phyloP scores from a whole-genome alignment of 2,888 invertebrate species.

The Drosophila meridiana region DNA sequence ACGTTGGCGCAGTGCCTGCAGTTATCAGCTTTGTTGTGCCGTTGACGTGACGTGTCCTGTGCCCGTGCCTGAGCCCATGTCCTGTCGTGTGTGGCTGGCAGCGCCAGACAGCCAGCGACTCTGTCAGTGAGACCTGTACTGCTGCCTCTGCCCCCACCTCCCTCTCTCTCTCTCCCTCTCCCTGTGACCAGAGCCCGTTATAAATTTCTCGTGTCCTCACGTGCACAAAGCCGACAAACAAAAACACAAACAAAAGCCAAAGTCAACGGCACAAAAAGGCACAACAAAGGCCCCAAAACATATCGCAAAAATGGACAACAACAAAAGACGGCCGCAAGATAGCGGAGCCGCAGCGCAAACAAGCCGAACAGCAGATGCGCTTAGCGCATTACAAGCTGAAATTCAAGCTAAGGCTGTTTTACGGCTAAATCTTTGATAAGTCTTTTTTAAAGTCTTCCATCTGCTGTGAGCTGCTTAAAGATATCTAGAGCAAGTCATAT shows the following conservation, averaged over 20 bases:
- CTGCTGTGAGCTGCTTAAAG: no score
- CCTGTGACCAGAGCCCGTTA: slow-evolving; percentile 38
- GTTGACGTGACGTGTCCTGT: slow-evolving; percentile 64
- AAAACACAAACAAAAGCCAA: slow-evolving; percentile 29
- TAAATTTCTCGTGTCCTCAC: slow-evolving; percentile 55
- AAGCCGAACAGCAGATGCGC: slow-evolving; percentile 9
- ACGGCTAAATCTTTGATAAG: no score
- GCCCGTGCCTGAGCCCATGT: slow-evolving; percentile 14
- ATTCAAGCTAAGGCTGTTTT: not conserved
- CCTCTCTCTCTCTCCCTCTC: not conserved
- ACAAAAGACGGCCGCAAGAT: slow-evolving; percentile 30
- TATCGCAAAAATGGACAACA: slow-evolving; percentile 52
- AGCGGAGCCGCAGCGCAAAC: not conserved
- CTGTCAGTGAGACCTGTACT: slow-evolving; percentile 10
- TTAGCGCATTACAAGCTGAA: not conserved
- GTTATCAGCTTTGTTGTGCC: slow-evolving; percentile 64
- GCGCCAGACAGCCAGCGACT: slow-evolving; percentile 25
- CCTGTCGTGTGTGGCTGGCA: slow-evolving; percentile 27
- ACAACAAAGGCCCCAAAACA: slow-evolving; percentile 49
- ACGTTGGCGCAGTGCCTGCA: slow-evolving; percentile 55
- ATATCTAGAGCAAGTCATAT: no score
- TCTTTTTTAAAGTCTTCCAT: no score
- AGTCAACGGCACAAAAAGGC: slow-evolving; percentile 52
- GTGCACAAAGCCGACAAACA: slow-evolving; percentile 49
- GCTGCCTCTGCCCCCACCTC: no score